Conservation (phyloP, 1,140 invertebrate species). For the Habropoda laboriosa region DNA sequence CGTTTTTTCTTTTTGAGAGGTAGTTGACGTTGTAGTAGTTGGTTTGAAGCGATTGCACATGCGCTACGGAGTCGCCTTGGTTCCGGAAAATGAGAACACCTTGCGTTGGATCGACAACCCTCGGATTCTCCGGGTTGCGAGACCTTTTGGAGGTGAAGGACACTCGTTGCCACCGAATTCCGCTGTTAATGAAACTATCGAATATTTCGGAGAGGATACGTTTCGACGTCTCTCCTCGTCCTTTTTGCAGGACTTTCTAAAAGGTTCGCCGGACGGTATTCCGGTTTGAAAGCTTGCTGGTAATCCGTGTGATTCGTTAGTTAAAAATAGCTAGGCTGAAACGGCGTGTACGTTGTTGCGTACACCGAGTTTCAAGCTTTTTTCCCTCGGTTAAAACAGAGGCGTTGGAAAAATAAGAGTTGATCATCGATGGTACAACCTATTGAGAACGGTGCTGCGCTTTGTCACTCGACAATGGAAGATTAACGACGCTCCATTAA, state of each 20-base stretch:
- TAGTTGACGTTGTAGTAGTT: not conserved
- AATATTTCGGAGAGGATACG: not conserved
- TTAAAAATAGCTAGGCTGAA: slow-evolving; percentile 17
- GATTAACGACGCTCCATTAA: slow-evolving; percentile 15
- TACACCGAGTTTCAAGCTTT: not conserved
- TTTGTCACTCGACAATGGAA: not conserved
- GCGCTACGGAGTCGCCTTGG: slow-evolving; percentile 23
- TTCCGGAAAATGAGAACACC: slow-evolving; percentile 61
- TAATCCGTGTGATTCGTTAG: slow-evolving; percentile 3
- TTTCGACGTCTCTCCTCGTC: too few relatives aligned
- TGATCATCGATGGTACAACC: not conserved
- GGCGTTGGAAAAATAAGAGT: not conserved
- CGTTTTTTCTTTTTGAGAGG: not conserved
- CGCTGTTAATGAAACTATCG: not conserved
- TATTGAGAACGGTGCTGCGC: not conserved
- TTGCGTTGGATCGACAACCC: slow-evolving; percentile 59
- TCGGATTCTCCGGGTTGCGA: slow-evolving; percentile 49
- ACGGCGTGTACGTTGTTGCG: not conserved
- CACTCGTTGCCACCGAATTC: slow-evolving; percentile 35
- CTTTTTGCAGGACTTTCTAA: too few relatives aligned
- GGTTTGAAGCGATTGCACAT: slow-evolving; percentile 19
- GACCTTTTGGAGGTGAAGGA: slow-evolving; percentile 57
- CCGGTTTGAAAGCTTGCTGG: too few relatives aligned
- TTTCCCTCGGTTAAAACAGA: not conserved
- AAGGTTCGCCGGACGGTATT: too few relatives aligned